A percentile compares a stretch with the other conserved stretches of the same genome.
These are phyloP conservation scores for Nothura maculosa DNA, from an alignment of 2,797 vertebrate genomes.

Conservation along the genomic window DNA sequence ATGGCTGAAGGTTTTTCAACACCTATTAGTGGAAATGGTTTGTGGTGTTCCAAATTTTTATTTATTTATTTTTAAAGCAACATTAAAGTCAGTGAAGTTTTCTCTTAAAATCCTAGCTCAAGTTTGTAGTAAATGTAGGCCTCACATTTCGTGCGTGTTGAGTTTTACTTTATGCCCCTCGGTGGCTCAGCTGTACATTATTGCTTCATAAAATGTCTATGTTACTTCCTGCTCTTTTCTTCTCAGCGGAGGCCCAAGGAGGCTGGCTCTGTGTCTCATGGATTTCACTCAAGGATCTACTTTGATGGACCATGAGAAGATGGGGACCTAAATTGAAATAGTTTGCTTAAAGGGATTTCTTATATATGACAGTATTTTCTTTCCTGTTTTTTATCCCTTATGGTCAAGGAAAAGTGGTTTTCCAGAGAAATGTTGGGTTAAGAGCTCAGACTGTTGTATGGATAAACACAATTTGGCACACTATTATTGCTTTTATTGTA, in stretches of 20 bases:
- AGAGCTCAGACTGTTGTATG: neutral
- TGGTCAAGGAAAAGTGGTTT: neutral
- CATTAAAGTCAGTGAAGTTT: neutral
- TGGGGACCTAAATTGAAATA: neutral
- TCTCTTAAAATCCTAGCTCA: neutral
- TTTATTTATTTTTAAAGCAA: neutral
- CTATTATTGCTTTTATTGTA: neutral
- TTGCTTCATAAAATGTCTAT: conserved; percentile 6
- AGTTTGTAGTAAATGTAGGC: neutral
- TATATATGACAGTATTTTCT: conserved; percentile 4
- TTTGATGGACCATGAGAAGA: neutral
- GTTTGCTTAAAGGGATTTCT: neutral
- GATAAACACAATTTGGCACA: neutral
- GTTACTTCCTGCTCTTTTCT: conserved; percentile 29
- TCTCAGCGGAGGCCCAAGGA: neutral
- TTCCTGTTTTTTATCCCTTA: neutral
- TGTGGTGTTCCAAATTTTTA: neutral
- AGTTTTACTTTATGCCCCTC: conserved; percentile 5
- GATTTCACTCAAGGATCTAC: neutral
- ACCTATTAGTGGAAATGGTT: neutral
- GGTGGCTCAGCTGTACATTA: neutral
- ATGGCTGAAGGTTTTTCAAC: neutral
- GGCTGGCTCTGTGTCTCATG: neutral
- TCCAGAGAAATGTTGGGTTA: neutral
- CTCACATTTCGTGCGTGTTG: neutral